A percentile compares a stretch with the other conserved stretches of the same genome.
Conservation (phyloP, 2,888 invertebrate species). For the Unio delphinus region DNA sequence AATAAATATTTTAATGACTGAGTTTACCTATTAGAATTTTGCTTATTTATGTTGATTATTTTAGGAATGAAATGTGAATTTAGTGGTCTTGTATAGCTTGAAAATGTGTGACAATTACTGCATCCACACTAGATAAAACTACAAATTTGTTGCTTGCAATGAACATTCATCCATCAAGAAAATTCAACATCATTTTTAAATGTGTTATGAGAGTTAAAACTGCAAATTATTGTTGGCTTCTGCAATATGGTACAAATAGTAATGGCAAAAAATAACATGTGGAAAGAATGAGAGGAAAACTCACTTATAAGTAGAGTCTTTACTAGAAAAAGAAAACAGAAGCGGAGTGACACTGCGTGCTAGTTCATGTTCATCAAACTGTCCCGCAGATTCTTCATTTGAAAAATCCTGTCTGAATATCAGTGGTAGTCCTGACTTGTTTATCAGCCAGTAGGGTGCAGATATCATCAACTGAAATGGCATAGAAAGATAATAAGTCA, state of each 20-base stretch:
- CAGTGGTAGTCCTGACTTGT: constrained; percentile 95
- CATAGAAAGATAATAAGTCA: background rate
- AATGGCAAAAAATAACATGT: background rate
- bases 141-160: too few species aligned
- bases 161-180: too few species aligned
- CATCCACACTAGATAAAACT: too few species aligned
- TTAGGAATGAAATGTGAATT: too few species aligned
- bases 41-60: too few species aligned
- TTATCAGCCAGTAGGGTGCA: constrained; percentile 95
- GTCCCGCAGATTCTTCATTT: constrained; percentile 78
- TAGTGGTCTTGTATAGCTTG: too few species aligned
- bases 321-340: constrained; percentile 93
- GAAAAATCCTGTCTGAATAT: constrained; percentile 88
- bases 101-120: too few species aligned
- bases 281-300: constrained; percentile 13
- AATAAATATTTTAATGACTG: too few species aligned
- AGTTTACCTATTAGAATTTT: background rate
- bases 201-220: too few species aligned
- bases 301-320: constrained; percentile 78
- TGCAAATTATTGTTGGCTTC: too few species aligned
- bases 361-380: constrained; percentile 94
- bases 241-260: background rate
- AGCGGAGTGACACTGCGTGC: constrained; percentile 93
- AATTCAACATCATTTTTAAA: too few species aligned
- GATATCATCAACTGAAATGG: constrained; percentile 79